Conservation (phyloP, 2,113 vertebrate species). For the Syrmaticus mikado region DNA sequence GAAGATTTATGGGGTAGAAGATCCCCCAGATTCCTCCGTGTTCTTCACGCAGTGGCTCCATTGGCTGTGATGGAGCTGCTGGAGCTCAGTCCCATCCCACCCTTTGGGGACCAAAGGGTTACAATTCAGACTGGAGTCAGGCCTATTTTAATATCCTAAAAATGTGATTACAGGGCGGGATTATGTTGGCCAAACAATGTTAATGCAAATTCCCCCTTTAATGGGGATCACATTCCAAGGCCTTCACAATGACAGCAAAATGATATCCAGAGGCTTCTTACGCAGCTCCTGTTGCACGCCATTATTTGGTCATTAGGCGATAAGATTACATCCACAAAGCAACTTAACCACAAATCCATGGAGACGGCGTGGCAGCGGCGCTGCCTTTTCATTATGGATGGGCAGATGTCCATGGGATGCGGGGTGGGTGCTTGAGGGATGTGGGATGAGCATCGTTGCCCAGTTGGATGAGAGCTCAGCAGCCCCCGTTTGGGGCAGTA, state of each 20-base stretch:
- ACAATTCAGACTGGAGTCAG: not conserved
- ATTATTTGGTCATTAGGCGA: slow-evolving; percentile 28
- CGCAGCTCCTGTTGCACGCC: slow-evolving; percentile 13
- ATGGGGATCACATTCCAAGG: slow-evolving; percentile 36
- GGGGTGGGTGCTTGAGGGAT: not conserved
- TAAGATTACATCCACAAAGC: slow-evolving; percentile 56
- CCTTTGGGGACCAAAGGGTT: not conserved
- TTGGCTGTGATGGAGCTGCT: fast-evolving
- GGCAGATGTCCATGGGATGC: not conserved
- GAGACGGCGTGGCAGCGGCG: not conserved
- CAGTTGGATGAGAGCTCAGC: fast-evolving
- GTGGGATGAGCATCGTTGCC: fast-evolving
- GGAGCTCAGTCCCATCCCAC: not conserved
- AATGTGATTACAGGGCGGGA: slow-evolving; percentile 17
- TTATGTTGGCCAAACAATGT: not conserved
- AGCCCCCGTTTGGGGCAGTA: not conserved
- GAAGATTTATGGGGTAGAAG: not conserved
- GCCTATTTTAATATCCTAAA: slow-evolving; percentile 17
- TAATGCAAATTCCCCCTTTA: not conserved
- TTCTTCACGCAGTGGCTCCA: fast-evolving
- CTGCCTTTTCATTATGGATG: slow-evolving; percentile 6
- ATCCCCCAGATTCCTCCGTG: not conserved
- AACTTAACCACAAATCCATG: slow-evolving; percentile 54
- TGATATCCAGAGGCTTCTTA: not conserved
- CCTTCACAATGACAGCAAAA: slow-evolving; percentile 36